Conservation (phyloP, 2,113 vertebrate species). For the Pristiophorus japonicus region DNA sequence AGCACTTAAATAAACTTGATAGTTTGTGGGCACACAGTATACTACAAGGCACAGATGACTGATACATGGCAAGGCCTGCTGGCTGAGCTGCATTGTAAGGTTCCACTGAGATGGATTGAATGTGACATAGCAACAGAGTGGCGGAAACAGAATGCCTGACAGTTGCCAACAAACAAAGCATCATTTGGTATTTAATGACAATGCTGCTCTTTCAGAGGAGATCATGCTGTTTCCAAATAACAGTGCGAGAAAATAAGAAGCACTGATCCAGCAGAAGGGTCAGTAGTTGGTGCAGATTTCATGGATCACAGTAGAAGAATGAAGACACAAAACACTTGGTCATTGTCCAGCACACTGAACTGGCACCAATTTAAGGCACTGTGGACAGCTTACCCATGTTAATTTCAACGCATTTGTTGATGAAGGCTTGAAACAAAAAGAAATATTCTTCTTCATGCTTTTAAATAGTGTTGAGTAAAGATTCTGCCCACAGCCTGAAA, state of each 20-base stretch:
- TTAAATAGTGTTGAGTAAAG: neutral
- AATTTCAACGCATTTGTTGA: neutral
- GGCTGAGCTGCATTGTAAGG: neutral
- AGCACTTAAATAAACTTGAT: neutral
- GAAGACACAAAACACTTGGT: neutral
- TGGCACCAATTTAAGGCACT: neutral
- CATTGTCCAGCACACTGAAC: neutral
- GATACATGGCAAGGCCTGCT: neutral
- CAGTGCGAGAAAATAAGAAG: neutral
- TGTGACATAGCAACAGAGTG: neutral
- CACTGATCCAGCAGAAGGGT: neutral
- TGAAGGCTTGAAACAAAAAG: too few species aligned
- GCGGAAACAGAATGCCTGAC: neutral
- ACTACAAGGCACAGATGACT: neutral
- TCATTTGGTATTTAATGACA: neutral
- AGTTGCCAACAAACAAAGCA: neutral
- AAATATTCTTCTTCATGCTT: neutral
- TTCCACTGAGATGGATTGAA: neutral
- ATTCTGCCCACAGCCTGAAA: neutral
- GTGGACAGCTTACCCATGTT: neutral
- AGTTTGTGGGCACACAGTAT: neutral
- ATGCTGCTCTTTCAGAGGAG: neutral
- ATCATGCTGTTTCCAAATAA: neutral
- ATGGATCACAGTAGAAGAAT: neutral
- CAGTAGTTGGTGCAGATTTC: constrained; percentile 10